Percentiles rank a stretch among this genome's conserved stretches.
phyloP scores from a whole-genome alignment of 1,140 invertebrate genomes.

The Cyclargus thomasi region DNA sequence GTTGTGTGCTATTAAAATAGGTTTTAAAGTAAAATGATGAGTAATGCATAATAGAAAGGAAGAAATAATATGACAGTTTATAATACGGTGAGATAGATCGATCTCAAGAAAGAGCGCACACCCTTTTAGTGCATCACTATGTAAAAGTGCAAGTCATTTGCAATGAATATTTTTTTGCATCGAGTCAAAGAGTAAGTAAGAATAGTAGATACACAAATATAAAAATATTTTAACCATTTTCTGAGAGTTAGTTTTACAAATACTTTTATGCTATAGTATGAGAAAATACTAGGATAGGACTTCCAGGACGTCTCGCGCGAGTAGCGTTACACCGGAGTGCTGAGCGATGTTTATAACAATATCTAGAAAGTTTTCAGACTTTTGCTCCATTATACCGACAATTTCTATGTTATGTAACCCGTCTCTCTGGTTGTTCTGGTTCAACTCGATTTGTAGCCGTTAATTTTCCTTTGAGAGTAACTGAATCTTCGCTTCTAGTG shows the following conservation, averaged over 20 bases:
- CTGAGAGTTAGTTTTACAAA: not conserved
- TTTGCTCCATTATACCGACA: not conserved
- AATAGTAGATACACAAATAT: not conserved
- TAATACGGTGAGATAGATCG: not conserved
- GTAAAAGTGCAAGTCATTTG: not conserved
- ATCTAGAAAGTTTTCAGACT: not conserved
- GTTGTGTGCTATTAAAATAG: not conserved
- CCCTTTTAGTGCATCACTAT: not conserved
- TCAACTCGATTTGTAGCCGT: not conserved
- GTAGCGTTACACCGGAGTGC: too few species aligned
- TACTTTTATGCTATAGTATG: not conserved
- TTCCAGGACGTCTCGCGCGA: too few species aligned
- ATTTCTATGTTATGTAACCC: not conserved
- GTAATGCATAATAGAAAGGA: not conserved
- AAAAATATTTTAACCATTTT: too few species aligned
- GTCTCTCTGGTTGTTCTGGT: constrained; percentile 15
- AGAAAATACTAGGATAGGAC: not conserved
- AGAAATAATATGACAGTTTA: not conserved
- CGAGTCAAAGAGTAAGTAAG: not conserved
- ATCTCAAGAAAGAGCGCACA: not conserved
- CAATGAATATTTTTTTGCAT: not conserved
- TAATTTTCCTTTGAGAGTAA: not conserved
- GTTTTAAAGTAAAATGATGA: not conserved
- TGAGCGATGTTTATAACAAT: too few species aligned
- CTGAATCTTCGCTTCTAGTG: not conserved